Percentiles rank a stretch among this genome's conserved stretches.
phyloP scores from a whole-genome alignment of 2,797 vertebrate species.

The Crax fasciolata region DNA sequence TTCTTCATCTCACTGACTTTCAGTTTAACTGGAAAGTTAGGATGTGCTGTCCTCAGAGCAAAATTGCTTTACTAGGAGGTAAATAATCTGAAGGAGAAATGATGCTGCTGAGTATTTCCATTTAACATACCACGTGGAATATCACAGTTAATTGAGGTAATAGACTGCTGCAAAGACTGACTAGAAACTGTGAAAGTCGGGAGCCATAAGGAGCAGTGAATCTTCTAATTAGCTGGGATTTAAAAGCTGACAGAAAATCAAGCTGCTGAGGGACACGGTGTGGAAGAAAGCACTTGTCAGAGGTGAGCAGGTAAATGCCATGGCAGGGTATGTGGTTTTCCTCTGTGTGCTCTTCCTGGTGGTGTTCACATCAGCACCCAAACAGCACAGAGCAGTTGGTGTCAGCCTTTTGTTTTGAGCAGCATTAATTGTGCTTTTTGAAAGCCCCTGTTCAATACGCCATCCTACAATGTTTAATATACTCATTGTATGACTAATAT shows the following conservation, averaged over 20 bases:
- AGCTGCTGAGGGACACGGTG: neutral
- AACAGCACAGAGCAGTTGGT: neutral
- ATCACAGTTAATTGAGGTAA: slow-evolving; percentile 69
- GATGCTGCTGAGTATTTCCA: neutral
- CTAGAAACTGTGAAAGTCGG: slow-evolving; percentile 59
- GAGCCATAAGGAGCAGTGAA: slow-evolving; percentile 38
- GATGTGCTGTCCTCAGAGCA: neutral
- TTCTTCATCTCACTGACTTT: neutral
- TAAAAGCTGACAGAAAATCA: slow-evolving; percentile 61
- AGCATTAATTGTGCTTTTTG: neutral
- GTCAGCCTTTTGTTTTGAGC: neutral
- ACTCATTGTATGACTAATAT: neutral
- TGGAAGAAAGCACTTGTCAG: neutral
- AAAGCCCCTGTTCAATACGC: neutral
- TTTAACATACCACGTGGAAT: slow-evolving; percentile 46
- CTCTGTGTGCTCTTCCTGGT: neutral
- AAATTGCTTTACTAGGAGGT: neutral
- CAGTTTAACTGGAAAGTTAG: neutral
- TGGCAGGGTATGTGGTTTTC: neutral
- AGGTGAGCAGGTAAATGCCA: neutral
- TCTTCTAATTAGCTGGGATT: slow-evolving; percentile 24
- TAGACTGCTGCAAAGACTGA: slow-evolving; percentile 42
- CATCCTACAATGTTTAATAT: neutral
- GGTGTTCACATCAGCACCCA: neutral
- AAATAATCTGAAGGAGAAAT: neutral